A percentile compares a stretch with the other conserved stretches of the same genome.
Conservation (phyloP, 2,797 vertebrate genomes). For the Avahi laniger region DNA sequence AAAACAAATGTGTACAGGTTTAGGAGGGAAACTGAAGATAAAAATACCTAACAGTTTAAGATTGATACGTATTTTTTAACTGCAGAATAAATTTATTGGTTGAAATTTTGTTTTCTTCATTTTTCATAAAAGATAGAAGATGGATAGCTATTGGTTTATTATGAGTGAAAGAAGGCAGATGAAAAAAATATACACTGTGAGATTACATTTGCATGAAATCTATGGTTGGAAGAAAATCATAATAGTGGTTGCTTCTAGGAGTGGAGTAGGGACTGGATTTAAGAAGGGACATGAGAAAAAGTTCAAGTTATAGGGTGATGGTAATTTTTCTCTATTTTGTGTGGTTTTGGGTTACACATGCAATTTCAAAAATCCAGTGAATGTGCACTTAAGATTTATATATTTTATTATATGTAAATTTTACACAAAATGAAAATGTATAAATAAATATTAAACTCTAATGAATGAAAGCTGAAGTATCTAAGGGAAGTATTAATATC, state of each 20-base stretch:
- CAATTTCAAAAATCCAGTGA: neutral
- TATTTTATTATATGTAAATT: neutral
- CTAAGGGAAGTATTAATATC: neutral
- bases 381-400: neutral
- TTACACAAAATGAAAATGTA: neutral
- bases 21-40: neutral
- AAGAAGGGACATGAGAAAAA: fast-evolving
- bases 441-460: neutral
- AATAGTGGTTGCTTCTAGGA: neutral
- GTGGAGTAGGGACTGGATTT: no score
- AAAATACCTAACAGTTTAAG: neutral
- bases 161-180: neutral
- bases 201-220: neutral
- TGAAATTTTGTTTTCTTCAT: neutral
- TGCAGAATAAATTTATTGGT: neutral
- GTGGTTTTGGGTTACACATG: neutral
- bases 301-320: neutral
- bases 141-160: neutral
- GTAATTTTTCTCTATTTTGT: neutral
- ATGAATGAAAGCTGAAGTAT: neutral
- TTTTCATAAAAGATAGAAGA: neutral
- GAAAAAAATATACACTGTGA: neutral
- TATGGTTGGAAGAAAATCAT: neutral
- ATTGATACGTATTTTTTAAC: neutral
- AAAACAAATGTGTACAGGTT: neutral